phyloP scores from a whole-genome alignment of 64 coral and sea anemone species.

The Exaiptasia diaphana region DNA sequence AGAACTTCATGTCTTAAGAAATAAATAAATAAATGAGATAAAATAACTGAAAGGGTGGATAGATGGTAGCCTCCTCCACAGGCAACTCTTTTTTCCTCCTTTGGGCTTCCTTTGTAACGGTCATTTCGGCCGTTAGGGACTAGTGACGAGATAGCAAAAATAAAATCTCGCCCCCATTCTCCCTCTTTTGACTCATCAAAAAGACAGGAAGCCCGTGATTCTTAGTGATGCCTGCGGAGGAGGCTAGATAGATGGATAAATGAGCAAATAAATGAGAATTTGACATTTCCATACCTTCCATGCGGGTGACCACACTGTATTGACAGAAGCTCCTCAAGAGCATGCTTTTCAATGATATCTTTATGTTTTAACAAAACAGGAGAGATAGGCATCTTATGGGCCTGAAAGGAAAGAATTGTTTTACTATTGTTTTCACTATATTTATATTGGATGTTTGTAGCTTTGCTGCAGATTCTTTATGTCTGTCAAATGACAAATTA shows the following conservation, averaged over 20 bases:
- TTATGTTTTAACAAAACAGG: constrained; percentile 40
- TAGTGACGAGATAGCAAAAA: too few relatives aligned
- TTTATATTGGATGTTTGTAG: neutral
- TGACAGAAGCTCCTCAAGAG: constrained; percentile 43
- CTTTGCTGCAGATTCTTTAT: neutral
- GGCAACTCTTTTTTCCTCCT: too few relatives aligned
- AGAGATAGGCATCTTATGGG: constrained; percentile 62
- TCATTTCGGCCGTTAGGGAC: too few relatives aligned
- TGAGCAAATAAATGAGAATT: neutral
- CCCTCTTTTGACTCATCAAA: too few relatives aligned
- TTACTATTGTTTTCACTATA: neutral
- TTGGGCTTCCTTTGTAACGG: too few relatives aligned
- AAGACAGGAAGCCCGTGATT: too few relatives aligned
- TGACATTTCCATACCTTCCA: neutral
- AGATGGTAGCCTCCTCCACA: too few relatives aligned
- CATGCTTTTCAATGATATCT: constrained; percentile 76
- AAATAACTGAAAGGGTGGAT: neutral
- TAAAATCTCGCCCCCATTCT: too few relatives aligned
- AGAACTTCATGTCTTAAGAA: constrained; percentile 53
- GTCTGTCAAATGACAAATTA: neutral
- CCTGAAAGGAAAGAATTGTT: constrained; percentile 41
- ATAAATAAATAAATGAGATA: neutral
- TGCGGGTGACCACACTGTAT: constrained; percentile 58
- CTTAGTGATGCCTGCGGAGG: too few relatives aligned
- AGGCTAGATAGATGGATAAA: too few relatives aligned